phyloP scores from a whole-genome alignment of 2,113 vertebrate species.

The Aleadryas rufinucha region DNA sequence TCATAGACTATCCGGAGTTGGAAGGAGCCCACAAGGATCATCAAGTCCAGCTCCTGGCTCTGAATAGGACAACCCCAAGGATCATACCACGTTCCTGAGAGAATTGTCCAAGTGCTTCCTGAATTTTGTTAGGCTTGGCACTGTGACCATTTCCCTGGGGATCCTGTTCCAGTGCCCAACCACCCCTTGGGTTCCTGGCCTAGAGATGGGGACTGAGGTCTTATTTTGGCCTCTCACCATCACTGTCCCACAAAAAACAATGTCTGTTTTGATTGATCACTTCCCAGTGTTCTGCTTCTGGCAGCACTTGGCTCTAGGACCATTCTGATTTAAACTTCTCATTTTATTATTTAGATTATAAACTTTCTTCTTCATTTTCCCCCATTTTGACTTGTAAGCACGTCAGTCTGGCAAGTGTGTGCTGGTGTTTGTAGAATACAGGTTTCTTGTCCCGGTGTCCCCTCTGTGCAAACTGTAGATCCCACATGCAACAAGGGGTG shows the following conservation, averaged over 20 bases:
- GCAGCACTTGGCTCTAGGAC: neutral
- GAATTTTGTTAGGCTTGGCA: neutral
- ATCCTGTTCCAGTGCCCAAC: neutral
- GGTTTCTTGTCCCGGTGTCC: neutral
- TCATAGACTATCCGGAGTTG: neutral
- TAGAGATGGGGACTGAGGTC: neutral
- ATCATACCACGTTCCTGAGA: neutral
- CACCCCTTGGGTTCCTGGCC: neutral
- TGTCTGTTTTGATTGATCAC: neutral
- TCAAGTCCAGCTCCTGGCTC: neutral
- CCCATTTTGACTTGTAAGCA: neutral
- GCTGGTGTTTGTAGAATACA: neutral
- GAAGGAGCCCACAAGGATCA: neutral
- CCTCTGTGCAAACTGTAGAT: neutral
- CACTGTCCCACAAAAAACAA: neutral
- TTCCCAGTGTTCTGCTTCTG: neutral
- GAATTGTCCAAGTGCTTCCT: neutral
- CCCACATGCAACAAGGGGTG: neutral
- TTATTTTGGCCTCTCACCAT: neutral
- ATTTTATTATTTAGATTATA: neutral
- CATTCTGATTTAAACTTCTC: neutral
- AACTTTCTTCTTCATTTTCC: accelerated
- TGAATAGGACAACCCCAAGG: neutral
- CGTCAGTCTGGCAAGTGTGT: neutral
- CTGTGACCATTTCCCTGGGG: neutral